Conservation (phyloP, 2,797 vertebrate genomes). For the Sylvia borin region DNA sequence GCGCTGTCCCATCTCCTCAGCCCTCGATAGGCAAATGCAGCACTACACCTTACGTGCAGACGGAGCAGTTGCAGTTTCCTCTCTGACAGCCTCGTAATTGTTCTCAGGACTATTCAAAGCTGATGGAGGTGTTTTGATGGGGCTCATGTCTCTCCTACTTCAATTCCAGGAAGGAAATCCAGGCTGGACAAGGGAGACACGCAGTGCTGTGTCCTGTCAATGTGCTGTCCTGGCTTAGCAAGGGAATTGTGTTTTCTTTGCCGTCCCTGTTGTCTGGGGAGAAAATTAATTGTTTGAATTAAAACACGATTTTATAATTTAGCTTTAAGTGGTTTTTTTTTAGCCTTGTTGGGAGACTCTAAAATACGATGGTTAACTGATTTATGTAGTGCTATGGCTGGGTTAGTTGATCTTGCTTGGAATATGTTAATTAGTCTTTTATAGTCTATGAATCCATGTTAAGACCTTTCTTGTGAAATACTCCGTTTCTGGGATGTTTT, state of each 20-base stretch:
- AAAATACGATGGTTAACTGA: background rate
- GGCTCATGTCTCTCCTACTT: background rate
- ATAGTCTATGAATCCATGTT: background rate
- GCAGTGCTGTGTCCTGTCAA: background rate
- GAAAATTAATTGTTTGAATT: background rate
- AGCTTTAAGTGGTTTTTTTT: background rate
- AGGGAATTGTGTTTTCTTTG: background rate
- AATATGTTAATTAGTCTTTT: background rate
- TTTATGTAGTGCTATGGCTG: background rate
- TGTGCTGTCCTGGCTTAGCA: rapidly evolving
- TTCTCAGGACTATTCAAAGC: background rate
- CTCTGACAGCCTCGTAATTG: background rate
- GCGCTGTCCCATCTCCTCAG: background rate
- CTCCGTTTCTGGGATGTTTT: background rate
- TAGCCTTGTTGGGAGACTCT: background rate
- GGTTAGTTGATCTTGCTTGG: background rate
- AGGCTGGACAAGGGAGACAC: rapidly evolving
- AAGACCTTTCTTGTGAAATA: background rate
- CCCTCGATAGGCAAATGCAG: background rate
- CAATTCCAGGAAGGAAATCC: background rate
- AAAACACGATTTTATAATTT: background rate
- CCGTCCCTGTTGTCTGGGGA: background rate
- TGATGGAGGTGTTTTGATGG: background rate
- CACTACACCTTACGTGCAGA: rapidly evolving
- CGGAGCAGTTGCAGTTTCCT: background rate